These are phyloP conservation scores for Pan paniscus DNA, from an alignment of 2,113 vertebrate genomes.

Conservation along the genomic window DNA sequence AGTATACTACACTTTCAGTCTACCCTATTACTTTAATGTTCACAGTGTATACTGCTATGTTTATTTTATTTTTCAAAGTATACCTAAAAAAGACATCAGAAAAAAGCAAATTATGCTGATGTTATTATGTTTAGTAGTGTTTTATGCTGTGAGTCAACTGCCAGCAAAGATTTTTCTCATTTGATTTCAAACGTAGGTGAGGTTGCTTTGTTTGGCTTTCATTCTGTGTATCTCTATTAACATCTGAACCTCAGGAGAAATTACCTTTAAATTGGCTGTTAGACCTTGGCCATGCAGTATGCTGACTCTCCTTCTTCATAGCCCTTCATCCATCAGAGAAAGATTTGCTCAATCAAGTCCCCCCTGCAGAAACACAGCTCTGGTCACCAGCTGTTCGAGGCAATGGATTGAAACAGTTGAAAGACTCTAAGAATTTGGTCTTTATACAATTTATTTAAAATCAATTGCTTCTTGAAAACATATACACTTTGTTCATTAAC, in stretches of 20 bases:
- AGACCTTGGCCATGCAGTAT: constrained; percentile 58
- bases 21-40: background rate
- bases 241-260: constrained; percentile 57
- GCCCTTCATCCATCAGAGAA: background rate
- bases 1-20: background rate
- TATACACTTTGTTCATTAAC: constrained; percentile 60
- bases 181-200: constrained; percentile 20
- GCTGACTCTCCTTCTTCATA: constrained; percentile 53
- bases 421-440: constrained; percentile 58
- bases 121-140: background rate
- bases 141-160: background rate
- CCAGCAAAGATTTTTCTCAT: background rate
- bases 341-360: constrained; percentile 62
- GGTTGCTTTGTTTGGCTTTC: constrained; percentile 61
- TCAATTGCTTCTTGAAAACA: constrained; percentile 73
- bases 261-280: constrained; percentile 60
- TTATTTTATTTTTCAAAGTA: background rate
- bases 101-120: background rate
- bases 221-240: constrained; percentile 42
- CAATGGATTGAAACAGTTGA: constrained; percentile 66
- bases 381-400: constrained; percentile 70
- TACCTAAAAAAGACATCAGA: background rate
- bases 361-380: constrained; percentile 26
- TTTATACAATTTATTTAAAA: constrained; percentile 76
- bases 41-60: background rate